Evolutionary conservation across 2,113 vertebrate genomes (phyloP).

Genomic region (Crotalus helleri): DNA sequence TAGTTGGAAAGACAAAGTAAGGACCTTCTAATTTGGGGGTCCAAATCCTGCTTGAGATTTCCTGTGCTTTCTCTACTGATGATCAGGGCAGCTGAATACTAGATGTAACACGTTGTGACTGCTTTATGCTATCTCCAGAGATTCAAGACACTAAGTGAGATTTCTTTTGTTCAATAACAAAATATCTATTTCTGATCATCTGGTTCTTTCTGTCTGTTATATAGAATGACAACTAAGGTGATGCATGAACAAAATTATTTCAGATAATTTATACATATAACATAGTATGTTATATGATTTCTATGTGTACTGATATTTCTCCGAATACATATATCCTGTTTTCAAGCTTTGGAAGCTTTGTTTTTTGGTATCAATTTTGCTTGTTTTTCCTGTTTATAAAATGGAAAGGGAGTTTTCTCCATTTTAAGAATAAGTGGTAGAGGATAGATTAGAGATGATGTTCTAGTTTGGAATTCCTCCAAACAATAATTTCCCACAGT

Average conservation of each 20-base stretch:
- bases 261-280: neutral
- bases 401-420: neutral
- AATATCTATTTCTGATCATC: neutral
- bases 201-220: neutral
- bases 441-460: neutral
- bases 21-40: neutral
- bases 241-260: neutral
- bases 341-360: neutral
- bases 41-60: neutral
- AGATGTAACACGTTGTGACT: neutral
- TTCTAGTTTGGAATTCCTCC: neutral
- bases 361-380: neutral
- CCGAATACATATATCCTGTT: neutral
- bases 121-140: neutral
- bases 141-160: neutral
- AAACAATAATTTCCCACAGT: constrained; percentile 1
- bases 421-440: neutral
- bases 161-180: neutral
- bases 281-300: neutral
- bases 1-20: neutral
- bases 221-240: neutral
- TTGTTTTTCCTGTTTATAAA: neutral
- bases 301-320: neutral
- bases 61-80: neutral
- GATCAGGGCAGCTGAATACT: neutral